Evolutionary conservation across 2,113 vertebrate species (phyloP), one percentile per base, ranked within the genome.

Genomic region (Coreoperca whiteheadi): DNA sequence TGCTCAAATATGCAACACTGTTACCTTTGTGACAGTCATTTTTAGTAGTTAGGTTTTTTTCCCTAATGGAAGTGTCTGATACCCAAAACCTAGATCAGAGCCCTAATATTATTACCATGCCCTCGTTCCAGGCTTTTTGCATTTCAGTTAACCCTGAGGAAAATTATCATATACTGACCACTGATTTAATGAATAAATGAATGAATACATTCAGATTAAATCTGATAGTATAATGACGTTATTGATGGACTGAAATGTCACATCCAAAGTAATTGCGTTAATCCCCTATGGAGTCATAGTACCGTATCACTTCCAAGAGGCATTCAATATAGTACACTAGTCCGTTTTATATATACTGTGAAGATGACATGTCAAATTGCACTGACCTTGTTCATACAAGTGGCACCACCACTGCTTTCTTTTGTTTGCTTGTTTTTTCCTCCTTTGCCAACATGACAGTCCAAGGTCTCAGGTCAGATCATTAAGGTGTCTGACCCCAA

Each of bases 401-500:
- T 74, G 61, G 53, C 16, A 77, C 41, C 1, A 8, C 20, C 1
- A 30, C 28, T 4, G 20, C 46, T 67, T 41, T 5, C 46, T 66
- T 48, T 30, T 16, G 2, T 4, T 43, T 8, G 15, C 43, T 71
- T 34, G 3, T 46, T 56, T 68, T 10, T 8, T 8, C 15, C n/a
- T 16, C 7, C 4, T 32, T 34, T 18, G 48, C 43, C 70, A 74
- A 53, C 60, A 34, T 68, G 86, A 81, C 57, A 65, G 61, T 72
- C 71, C 77, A 93, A 85, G 92, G 89, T 82, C 82, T 74, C 30
- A 54, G 43, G 56, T 81, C 61, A 48, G 77, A 81, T 88, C 73
- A 87, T 77, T 56, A 67, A 60, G 34, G 25, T 54, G 65, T 69
- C 41, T 84, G 73, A 88, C 61, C 78, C 70, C 60, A 71, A 37